Evolutionary conservation across 2,888 invertebrate species (phyloP), one percentile per base, ranked within the genome.

Genomic region (Therioaphis trifolii): DNA sequence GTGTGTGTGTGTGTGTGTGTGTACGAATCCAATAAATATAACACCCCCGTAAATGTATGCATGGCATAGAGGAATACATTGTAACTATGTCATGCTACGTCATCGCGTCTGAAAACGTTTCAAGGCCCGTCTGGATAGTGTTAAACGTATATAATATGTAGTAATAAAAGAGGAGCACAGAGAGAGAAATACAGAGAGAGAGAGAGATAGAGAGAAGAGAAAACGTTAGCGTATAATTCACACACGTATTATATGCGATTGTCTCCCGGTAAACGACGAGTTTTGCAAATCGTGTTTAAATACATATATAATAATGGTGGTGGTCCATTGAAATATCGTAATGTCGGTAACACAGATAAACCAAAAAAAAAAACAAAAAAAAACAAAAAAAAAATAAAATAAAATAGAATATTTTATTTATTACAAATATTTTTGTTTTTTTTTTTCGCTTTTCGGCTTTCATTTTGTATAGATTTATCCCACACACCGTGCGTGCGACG

Each of bases 21-120:
- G 52, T 9, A 40, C 21, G 58, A 80, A 71, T 46, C n/a, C 80
- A 80, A 80, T 71, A 80, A 80, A 80, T 80, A 61, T 29, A 71
- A 80, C 71, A 80, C 80, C 80, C 80, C 71, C 69, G 71, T 71
- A 46, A 43, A 61, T 43, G n/a, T 27, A 76, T n/a, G 63, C 46
- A 46, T 46, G 46, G n/a, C 61, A 63, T 24, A 63, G 27, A 76
- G n/a, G 24, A 46, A 29, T 61, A 75, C 27, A 75, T 14, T 76
- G 79, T 43, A 55, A 43, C 58, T 71, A 58, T 80, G 80, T 72
- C 52, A 66, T 35, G 63, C 76, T 66, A 66, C 77, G 77, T 77
- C 77, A 77, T 77, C 63, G 35, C 66, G 14, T 15, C 49, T n/a
- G 63, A 66, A 80, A 69, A 58, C 71, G 80, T 72, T 58, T 80